A percentile compares a stretch with the other conserved stretches of the same genome.
Conservation (phyloP, 2,113 vertebrate species). For the Heterotis niloticus region DNA sequence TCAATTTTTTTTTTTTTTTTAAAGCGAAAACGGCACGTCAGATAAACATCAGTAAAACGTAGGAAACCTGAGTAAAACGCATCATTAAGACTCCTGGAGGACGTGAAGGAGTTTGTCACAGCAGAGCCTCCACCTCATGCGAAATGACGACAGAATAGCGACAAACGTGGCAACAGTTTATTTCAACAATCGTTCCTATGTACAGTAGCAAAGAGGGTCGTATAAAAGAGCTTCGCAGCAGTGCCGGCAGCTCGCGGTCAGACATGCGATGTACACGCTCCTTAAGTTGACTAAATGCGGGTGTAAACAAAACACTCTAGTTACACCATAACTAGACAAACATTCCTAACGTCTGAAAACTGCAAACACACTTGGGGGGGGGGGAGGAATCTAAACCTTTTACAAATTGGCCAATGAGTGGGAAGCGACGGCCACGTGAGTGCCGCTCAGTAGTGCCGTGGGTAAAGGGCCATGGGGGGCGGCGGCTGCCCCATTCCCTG, state of each 20-base stretch:
- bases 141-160: conserved; percentile 14
- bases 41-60: too few relatives aligned
- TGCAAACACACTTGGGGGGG: background rate
- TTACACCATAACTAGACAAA: conserved; percentile 23
- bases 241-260: background rate
- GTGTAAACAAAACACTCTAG: conserved; percentile 35
- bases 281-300: conserved; percentile 10
- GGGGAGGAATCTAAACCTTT: conserved; percentile 33
- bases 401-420: conserved; percentile 27
- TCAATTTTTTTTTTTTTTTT: too few relatives aligned
- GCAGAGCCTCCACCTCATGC: background rate
- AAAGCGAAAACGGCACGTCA: too few relatives aligned
- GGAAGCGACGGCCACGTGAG: too few relatives aligned
- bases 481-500: conserved; percentile 60
- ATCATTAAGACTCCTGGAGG: too few relatives aligned
- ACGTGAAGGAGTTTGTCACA: background rate
- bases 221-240: conserved; percentile 28
- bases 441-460: conserved; percentile 80
- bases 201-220: conserved; percentile 24
- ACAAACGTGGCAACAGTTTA: conserved; percentile 17
- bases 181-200: conserved; percentile 27
- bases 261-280: conserved; percentile 33
- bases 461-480: conserved; percentile 74
- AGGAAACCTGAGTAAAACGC: too few relatives aligned
- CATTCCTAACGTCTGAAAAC: background rate